Conservation (phyloP, 23 tunicate species). For the Phallusia fumigata region DNA sequence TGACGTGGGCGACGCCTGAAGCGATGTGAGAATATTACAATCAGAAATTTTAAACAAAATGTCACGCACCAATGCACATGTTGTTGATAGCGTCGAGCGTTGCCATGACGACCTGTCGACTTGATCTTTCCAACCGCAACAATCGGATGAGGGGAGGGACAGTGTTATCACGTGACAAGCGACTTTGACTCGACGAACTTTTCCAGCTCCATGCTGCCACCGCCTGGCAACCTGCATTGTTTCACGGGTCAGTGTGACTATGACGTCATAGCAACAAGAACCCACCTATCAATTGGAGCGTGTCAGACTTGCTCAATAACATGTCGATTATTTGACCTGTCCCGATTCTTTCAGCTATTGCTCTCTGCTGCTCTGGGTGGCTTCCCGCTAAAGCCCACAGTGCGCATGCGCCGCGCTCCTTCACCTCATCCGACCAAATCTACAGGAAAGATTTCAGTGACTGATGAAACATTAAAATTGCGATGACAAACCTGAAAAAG, state of each 20-base stretch:
- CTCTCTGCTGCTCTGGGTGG: conserved; percentile 82
- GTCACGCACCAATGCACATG: conserved; percentile 61
- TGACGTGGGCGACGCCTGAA: conserved; percentile 74
- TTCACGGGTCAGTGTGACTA: no score
- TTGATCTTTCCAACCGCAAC: conserved; percentile 47
- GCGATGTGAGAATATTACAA: no score
- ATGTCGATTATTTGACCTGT: conserved; percentile 64
- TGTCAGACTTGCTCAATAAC: conserved; percentile 71
- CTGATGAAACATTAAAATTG: background rate
- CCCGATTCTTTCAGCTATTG: conserved; percentile 62
- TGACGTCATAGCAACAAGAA: no score
- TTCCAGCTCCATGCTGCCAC: conserved; percentile 68
- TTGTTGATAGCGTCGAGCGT: conserved; percentile 49
- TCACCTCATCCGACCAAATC: conserved; percentile 75
- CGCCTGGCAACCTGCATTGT: conserved; percentile 64
- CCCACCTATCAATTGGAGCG: conserved; percentile 65
- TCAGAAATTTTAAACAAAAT: no score
- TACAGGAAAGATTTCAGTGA: conserved; percentile 8
- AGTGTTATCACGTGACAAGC: conserved; percentile 40
- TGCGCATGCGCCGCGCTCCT: conserved; percentile 78
- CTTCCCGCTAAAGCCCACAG: conserved; percentile 79
- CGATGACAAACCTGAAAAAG: conserved; percentile 62
- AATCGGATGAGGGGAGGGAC: conserved; percentile 68
- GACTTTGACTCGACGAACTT: conserved; percentile 44
- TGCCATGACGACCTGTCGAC: conserved; percentile 51